Evolutionary conservation across 2,888 invertebrate species (phyloP), one percentile per base, ranked within the genome.

Genomic region (Microctonus hyperodae): DNA sequence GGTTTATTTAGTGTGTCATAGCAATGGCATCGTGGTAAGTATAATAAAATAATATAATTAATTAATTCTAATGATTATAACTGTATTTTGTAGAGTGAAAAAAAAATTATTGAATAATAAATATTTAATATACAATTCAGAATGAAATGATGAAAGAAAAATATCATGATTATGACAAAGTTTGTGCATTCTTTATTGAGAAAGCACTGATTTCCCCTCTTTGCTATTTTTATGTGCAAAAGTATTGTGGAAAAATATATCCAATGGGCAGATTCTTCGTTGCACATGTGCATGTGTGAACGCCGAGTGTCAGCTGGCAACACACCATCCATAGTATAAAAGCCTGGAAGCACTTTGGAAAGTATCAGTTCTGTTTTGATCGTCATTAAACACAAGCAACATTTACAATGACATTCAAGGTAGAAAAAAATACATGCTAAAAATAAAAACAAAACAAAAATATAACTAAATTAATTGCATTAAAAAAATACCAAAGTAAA

Each of bases 291-390:
- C 55, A 35, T 69, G 66, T 66, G 65, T 70, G 72, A 72, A 74
- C 65, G 71, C 73, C 68, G 71, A 72, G 66, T 69, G 71, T 58
- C 66, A 68, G 33, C 57, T 37, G 60, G 35, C 63, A 62, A 65
- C 40, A n/a, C 37, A 37, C 37, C n/a, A 7, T 44, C 44, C 2
- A 20, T 64, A 67, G 76, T 83, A 82, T 83, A 83, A 81, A 83
- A 82, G 81, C 74, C 72, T 74, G 72, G 72, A 76, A 74, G 71
- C 58, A 72, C 74, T 75, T 64, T 73, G 74, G 78, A 79, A 77
- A 81, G 81, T 79, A 75, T 78, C 81, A 83, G 83, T 83, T 81
- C 77, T 76, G 72, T 78, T 74, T 74, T 76, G 76, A 76, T 76
- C 76, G 74, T 75, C 75, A 72, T 71, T 75, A 78, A 78, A 67